Conservation (phyloP, 1,140 invertebrate genomes). For the Hyposmocoma kahamanoa region DNA sequence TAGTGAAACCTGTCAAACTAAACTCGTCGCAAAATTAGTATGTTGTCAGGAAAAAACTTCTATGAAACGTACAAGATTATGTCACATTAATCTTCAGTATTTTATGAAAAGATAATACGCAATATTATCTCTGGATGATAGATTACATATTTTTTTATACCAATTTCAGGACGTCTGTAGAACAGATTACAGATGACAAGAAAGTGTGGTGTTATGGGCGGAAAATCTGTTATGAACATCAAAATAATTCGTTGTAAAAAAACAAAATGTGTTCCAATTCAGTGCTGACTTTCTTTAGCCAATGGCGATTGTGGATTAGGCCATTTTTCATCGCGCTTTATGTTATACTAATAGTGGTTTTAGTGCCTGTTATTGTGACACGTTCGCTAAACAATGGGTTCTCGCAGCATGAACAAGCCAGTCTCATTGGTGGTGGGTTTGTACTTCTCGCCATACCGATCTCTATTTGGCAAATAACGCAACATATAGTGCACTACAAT, state of each 20-base stretch:
- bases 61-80: too few species aligned
- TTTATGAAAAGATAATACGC: too few species aligned
- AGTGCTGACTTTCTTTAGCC: constrained; percentile 71
- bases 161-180: too few species aligned
- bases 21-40: too few species aligned
- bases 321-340: constrained; percentile 88
- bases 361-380: constrained; percentile 87
- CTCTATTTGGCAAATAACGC: constrained; percentile 94
- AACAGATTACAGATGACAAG: too few species aligned
- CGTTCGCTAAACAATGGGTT: constrained; percentile 81
- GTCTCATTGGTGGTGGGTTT: constrained; percentile 91
- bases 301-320: constrained; percentile 92
- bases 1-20: too few species aligned
- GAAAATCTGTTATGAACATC: background rate
- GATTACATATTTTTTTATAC: too few species aligned
- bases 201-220: too few species aligned
- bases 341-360: constrained; percentile 84
- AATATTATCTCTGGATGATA: too few species aligned
- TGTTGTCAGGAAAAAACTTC: too few species aligned
- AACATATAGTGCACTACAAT: constrained; percentile 95
- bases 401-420: constrained; percentile 82
- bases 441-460: constrained; percentile 93
- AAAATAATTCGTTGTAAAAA: background rate
- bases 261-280: constrained; percentile 52
- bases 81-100: too few species aligned